A percentile compares a stretch with the other conserved stretches of the same genome.
These are phyloP conservation scores for Dendrolimus pini DNA, from an alignment of 2,888 invertebrate species.

Conservation along the genomic window DNA sequence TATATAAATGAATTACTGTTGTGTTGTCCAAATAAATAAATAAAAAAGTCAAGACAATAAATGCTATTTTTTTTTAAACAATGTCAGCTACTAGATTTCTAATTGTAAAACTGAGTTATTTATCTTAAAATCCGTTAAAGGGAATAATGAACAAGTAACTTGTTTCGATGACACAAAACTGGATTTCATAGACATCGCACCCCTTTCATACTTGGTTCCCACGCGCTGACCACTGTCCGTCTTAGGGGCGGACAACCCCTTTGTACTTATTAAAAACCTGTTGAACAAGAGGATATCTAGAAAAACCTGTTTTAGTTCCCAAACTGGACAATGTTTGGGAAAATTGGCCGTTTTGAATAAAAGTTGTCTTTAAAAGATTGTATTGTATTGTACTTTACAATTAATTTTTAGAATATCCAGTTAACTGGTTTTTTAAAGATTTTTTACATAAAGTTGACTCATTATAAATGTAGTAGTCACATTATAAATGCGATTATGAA, in stretches of 20 bases:
- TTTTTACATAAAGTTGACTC: too few relatives aligned
- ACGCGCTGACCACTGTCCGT: conserved; percentile 55
- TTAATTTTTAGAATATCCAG: not conserved
- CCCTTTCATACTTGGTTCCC: conserved; percentile 30
- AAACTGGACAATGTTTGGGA: conserved; percentile 6
- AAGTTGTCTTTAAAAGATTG: not conserved
- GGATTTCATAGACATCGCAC: not conserved
- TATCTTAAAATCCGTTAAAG: too few relatives aligned
- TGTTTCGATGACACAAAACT: not conserved
- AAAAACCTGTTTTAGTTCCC: conserved; percentile 22
- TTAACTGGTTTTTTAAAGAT: not conserved
- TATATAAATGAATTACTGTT: too few relatives aligned
- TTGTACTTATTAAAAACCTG: conserved; percentile 10
- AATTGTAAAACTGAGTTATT: too few relatives aligned
- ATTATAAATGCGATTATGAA: too few relatives aligned
- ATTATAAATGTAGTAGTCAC: too few relatives aligned
- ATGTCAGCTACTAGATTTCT: too few relatives aligned
- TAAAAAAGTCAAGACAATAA: too few relatives aligned
- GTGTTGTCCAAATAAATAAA: too few relatives aligned
- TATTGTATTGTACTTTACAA: not conserved
- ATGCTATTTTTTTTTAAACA: too few relatives aligned
- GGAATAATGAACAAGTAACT: too few relatives aligned
- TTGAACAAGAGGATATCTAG: conserved; percentile 9
- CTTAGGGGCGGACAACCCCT: conserved; percentile 26
- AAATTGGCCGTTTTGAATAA: not conserved